Percentiles rank a stretch among this genome's conserved stretches.
These are phyloP conservation scores for Megalops cyprinoides DNA, from an alignment of 2,797 vertebrate species.

Conservation along the genomic window DNA sequence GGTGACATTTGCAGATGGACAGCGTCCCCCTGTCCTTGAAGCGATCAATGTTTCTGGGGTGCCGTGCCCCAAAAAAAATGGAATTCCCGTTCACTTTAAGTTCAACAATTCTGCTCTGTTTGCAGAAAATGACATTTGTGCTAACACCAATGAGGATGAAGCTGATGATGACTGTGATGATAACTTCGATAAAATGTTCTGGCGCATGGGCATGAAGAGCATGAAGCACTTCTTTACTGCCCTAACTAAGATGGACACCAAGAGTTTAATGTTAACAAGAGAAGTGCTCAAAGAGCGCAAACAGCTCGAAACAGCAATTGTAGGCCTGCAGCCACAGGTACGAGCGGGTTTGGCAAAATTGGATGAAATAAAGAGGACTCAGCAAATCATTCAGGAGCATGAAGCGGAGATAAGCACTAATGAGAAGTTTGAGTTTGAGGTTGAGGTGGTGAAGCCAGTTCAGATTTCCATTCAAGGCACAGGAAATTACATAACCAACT, in stretches of 20 bases:
- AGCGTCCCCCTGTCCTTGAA: no score
- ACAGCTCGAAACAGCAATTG: slow-evolving; percentile 38
- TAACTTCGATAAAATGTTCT: slow-evolving; percentile 59
- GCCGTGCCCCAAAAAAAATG: slow-evolving; percentile 42
- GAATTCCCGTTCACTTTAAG: slow-evolving; percentile 51
- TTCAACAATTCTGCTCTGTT: slow-evolving; percentile 59
- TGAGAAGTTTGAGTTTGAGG: slow-evolving; percentile 54
- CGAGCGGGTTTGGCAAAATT: slow-evolving; percentile 52
- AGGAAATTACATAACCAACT: slow-evolving; percentile 55
- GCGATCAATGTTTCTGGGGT: slow-evolving; percentile 4
- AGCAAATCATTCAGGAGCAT: slow-evolving; percentile 51
- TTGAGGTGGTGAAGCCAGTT: slow-evolving; percentile 41
- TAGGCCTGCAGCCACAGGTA: slow-evolving; percentile 51
- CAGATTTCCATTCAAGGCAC: slow-evolving; percentile 22
- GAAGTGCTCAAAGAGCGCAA: slow-evolving; percentile 46
- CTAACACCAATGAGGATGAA: neutral
- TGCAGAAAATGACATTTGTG: slow-evolving; percentile 32
- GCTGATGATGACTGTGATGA: slow-evolving; percentile 41
- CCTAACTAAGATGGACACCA: slow-evolving; percentile 42
- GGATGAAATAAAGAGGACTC: slow-evolving; percentile 49
- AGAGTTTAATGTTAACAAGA: slow-evolving; percentile 48
- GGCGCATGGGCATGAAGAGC: slow-evolving; percentile 56
- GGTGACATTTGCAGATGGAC: slow-evolving; percentile 48
- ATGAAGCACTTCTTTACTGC: slow-evolving; percentile 51
- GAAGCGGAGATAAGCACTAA: slow-evolving; percentile 50